These are phyloP conservation scores for Leucophora obtusa DNA, from an alignment of 2,888 invertebrate genomes.

Conservation along the genomic window DNA sequence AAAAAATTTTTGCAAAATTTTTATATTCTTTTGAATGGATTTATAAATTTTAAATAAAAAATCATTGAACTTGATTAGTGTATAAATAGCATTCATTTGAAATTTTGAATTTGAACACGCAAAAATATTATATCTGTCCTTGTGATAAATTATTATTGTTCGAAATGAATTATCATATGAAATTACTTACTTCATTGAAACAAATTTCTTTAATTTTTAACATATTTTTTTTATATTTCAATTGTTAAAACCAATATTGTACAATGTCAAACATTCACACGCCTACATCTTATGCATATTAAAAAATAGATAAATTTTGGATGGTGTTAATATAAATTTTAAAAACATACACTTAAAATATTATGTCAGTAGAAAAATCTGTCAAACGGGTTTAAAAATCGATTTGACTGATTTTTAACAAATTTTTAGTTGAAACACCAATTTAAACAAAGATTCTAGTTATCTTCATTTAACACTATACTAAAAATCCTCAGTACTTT, in stretches of 20 bases:
- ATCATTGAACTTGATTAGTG: constrained; percentile 50
- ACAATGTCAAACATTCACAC: constrained; percentile 53
- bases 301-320: constrained; percentile 16
- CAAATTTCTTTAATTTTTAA: constrained; percentile 18
- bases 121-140: constrained; percentile 30
- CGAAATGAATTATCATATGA: constrained; percentile 25
- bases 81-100: no score
- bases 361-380: no score
- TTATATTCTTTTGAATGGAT: neutral
- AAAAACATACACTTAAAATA: no score
- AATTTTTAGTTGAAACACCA: no score
- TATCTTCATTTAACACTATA: no score
- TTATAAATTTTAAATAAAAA: constrained; percentile 4
- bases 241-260: constrained; percentile 45
- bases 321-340: neutral
- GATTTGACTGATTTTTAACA: no score
- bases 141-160: constrained; percentile 37
- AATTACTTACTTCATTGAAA: constrained; percentile 48
- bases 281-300: constrained; percentile 32
- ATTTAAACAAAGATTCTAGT: no score
- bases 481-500: no score
- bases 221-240: constrained; percentile 14
- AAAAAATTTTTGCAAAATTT: neutral
- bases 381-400: no score
- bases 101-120: neutral